phyloP scores from a whole-genome alignment of 2,113 vertebrate genomes.

The Psittacus erithacus region DNA sequence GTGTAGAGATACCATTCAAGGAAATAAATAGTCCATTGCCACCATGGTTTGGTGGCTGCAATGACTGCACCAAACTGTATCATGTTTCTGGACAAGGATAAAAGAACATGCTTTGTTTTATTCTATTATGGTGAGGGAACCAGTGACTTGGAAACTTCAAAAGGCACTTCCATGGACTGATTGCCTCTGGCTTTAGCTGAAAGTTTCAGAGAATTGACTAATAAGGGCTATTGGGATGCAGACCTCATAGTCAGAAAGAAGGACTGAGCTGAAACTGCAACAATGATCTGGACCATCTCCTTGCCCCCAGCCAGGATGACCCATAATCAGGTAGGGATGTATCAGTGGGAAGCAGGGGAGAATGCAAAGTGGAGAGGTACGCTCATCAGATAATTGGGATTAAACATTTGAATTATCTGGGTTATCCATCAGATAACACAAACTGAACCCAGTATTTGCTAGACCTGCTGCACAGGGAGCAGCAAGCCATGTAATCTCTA shows the following conservation, averaged over 20 bases:
- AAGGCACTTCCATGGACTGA: neutral
- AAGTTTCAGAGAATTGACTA: neutral
- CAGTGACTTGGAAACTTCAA: neutral
- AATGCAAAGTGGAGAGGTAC: neutral
- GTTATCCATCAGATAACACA: neutral
- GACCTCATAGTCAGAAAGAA: neutral
- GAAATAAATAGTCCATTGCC: neutral
- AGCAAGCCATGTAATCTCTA: neutral
- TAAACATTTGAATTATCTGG: neutral
- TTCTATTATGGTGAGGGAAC: neutral
- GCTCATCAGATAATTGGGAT: neutral
- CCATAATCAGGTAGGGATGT: neutral
- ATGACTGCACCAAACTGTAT: neutral
- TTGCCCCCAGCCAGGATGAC: neutral
- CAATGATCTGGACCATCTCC: neutral
- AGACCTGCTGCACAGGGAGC: fast-evolving
- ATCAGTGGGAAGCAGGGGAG: neutral
- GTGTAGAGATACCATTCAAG: neutral
- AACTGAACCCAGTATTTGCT: neutral
- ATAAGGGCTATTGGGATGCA: neutral
- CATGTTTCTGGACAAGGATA: fast-evolving
- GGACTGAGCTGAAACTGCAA: neutral
- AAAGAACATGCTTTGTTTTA: neutral
- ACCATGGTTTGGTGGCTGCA: fast-evolving
- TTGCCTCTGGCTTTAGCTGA: neutral